Conservation (phyloP, 2,888 invertebrate genomes). For the Morinoia aosen region DNA sequence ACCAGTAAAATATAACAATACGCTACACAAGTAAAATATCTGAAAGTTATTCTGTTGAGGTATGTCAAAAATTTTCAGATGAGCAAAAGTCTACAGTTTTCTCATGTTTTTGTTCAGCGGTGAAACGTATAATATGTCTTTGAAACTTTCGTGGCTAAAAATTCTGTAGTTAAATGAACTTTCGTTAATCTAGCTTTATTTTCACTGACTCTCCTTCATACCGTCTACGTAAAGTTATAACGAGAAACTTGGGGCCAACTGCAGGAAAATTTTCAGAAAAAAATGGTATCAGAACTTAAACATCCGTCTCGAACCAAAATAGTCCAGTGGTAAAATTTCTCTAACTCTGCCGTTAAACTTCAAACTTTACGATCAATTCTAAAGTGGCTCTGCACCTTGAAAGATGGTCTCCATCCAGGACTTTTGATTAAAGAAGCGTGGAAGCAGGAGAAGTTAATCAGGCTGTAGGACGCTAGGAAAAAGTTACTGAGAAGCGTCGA, state of each 20-base stretch:
- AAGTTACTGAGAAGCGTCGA: slow-evolving; percentile 75
- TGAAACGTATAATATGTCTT: neutral
- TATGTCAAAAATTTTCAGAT: too few relatives aligned
- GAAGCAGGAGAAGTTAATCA: slow-evolving; percentile 76
- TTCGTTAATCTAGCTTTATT: neutral
- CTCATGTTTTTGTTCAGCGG: neutral
- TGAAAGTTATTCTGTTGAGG: too few relatives aligned
- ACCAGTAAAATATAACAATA: too few relatives aligned
- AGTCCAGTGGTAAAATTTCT: neutral
- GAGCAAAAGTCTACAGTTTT: too few relatives aligned
- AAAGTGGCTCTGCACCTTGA: slow-evolving; percentile 68
- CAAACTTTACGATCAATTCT: too few relatives aligned
- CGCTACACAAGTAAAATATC: too few relatives aligned
- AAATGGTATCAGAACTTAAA: neutral
- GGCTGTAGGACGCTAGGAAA: slow-evolving; percentile 74
- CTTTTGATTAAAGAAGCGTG: slow-evolving; percentile 74
- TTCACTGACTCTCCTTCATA: neutral
- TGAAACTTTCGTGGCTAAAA: neutral
- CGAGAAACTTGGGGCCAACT: neutral
- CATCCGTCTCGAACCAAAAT: neutral
- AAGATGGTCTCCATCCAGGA: slow-evolving; percentile 73
- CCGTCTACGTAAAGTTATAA: neutral
- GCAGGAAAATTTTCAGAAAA: neutral
- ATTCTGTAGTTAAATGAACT: neutral
- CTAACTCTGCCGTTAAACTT: too few relatives aligned